These are phyloP conservation scores for Tragelaphus scriptus DNA, from an alignment of 2,113 vertebrate species.

Conservation along the genomic window DNA sequence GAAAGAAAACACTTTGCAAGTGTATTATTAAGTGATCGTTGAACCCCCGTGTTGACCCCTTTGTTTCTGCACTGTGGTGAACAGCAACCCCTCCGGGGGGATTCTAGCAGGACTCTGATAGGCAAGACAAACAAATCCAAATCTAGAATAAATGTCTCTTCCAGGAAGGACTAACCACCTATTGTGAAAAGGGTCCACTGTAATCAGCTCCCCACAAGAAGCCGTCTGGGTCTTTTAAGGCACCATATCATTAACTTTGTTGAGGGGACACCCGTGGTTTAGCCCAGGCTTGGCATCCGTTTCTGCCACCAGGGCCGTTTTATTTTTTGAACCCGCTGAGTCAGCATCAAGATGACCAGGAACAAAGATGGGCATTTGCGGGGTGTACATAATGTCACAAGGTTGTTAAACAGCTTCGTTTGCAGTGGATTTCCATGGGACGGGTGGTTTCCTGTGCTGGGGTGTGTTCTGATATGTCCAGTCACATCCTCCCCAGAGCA, in stretches of 20 bases:
- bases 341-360: not conserved
- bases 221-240: not conserved
- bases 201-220: slow-evolving; percentile 38
- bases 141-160: not conserved
- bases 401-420: not conserved
- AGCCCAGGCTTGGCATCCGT: not conserved
- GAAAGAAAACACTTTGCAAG: not conserved
- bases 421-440: not conserved
- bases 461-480: not conserved
- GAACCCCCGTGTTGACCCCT: not conserved
- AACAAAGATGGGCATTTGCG: not conserved
- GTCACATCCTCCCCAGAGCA: not conserved
- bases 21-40: not conserved
- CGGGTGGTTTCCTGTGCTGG: not conserved
- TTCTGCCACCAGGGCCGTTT: not conserved
- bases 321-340: not conserved
- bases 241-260: not conserved
- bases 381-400: not conserved
- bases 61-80: not conserved
- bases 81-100: not conserved
- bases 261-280: not conserved
- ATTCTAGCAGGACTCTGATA: not conserved
- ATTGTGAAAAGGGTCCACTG: not conserved
- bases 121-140: not conserved
- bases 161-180: not conserved